Base-by-base conservation (phyloP, 2,113 vertebrate species). In the Urocynchramus pylzowi region DNA sequence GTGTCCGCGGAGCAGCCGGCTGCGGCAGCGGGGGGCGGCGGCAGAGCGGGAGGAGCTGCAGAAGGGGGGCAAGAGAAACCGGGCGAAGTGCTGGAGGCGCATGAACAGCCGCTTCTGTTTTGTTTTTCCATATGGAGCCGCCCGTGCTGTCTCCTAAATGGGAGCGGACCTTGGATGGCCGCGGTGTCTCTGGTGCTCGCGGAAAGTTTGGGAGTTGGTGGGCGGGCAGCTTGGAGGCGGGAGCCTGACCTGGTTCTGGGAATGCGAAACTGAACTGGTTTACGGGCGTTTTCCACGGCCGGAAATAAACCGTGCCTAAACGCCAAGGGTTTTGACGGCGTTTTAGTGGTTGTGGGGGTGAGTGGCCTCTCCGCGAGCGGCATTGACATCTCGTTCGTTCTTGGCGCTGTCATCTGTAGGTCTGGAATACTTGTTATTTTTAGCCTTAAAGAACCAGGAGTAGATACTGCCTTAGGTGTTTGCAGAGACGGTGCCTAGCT, bases 41-140 rank as follows among this genome's bases (percentile, higher is more conserved):
- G 74, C 6, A 26, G 61, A 9, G 44, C 28, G 26, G 49, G 41
- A 23, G 86, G 35, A 23, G 59, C 50, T n/a, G 73, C 35, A 6
- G 67, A 59, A 17, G 7, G 11, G 31, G 26, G 71, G 17, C 39
- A 45, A 16, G 53, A 41, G 61, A 67, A 39, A 9, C 7, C 3
- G 4, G 19, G 11, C 11, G 4, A 30, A 21, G 30, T 9, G 31
- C 28, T 12, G 4, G 13, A 13, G 39, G 21, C 16, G 7, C 47
- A 1, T 1, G 49, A 28, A 1, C 5, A 27, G 19, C 11, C 22
- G 13, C 13, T 22, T 3, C 14, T 31, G 28, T 13, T 33, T 27
- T 21, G 0, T 27, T 22, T 50, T 41, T 17, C 24, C 23, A 0
- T 11, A 0, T 4, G 28, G 33, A 45, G 49, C 28, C 37, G 39